phyloP scores from a whole-genome alignment of 2,888 invertebrate species.

The Spilosoma lubricipeda region DNA sequence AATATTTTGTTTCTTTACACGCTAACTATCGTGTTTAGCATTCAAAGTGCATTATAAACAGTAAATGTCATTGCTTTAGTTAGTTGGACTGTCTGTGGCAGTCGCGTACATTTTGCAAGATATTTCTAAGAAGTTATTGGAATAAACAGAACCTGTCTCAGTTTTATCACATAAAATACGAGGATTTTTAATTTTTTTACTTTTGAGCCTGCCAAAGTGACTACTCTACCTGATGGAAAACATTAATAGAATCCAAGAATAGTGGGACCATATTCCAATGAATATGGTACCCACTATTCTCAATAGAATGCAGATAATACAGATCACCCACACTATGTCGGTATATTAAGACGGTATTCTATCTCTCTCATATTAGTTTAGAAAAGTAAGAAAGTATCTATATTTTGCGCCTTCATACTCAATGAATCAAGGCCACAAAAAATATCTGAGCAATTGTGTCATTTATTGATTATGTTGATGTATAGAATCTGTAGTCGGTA shows the following conservation, averaged over 20 bases:
- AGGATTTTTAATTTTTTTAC: too few relatives aligned
- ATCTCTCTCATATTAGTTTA: too few relatives aligned
- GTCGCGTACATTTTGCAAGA: background rate
- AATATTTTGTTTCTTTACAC: background rate
- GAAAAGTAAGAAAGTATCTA: too few relatives aligned
- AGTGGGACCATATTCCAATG: too few relatives aligned
- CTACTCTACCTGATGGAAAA: too few relatives aligned
- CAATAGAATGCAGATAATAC: too few relatives aligned
- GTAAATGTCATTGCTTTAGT: background rate
- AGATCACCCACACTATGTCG: too few relatives aligned
- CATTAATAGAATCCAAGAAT: too few relatives aligned
- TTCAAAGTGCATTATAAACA: background rate
- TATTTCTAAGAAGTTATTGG: background rate
- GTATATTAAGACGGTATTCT: too few relatives aligned
- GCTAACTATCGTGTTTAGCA: background rate
- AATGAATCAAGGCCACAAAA: conserved; percentile 42
- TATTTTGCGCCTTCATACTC: background rate
- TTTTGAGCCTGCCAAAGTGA: too few relatives aligned
- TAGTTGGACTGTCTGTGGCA: background rate
- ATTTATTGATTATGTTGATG: conserved; percentile 71
- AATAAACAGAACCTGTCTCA: background rate
- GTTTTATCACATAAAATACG: too few relatives aligned
- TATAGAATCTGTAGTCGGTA: conserved; percentile 50
- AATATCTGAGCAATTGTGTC: conserved; percentile 48
- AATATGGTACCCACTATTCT: too few relatives aligned